Conservation (phyloP, 1,140 invertebrate species). For the Zaprionus kolodkinae region DNA sequence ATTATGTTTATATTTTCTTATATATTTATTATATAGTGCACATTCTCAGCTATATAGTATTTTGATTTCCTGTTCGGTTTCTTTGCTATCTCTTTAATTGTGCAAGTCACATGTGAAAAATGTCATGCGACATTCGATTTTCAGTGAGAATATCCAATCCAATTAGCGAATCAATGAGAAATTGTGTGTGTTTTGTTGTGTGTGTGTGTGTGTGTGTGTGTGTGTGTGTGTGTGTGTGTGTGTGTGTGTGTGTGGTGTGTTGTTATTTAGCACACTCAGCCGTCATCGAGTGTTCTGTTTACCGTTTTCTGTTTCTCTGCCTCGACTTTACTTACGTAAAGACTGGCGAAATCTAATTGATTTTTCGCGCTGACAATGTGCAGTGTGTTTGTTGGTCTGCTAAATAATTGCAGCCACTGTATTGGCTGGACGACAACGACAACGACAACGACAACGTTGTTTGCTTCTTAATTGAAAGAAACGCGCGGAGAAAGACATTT, state of each 20-base stretch:
- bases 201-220: slow-evolving; percentile 16
- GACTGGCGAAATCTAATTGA: slow-evolving; percentile 47
- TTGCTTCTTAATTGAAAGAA: slow-evolving; percentile 26
- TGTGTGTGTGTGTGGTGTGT: slow-evolving; percentile 17
- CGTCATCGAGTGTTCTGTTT: slow-evolving; percentile 31
- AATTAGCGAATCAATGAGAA: slow-evolving; percentile 39
- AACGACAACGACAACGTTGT: slow-evolving; percentile 16
- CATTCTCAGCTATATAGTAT: background rate
- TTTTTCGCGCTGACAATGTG: slow-evolving; percentile 21
- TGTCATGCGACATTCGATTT: slow-evolving; percentile 42
- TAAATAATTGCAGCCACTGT: slow-evolving; percentile 22
- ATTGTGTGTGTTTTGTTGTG: slow-evolving; percentile 30
- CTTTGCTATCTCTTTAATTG: slow-evolving; percentile 17
- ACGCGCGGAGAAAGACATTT: slow-evolving; percentile 31
- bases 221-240: slow-evolving; percentile 21
- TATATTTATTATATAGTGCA: background rate
- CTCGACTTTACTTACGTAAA: slow-evolving; percentile 34
- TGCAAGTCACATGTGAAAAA: slow-evolving; percentile 41
- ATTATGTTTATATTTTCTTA: too few relatives aligned
- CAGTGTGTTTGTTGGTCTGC: background rate
- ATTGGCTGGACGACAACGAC: slow-evolving; percentile 1
- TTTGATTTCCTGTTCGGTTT: slow-evolving; percentile 9
- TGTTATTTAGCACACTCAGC: slow-evolving; percentile 31
- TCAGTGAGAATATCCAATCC: slow-evolving; percentile 34
- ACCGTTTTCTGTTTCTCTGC: slow-evolving; percentile 8